Conservation (phyloP, 92 coral and sea anemone genomes). For the Desmophyllum pertusum region DNA sequence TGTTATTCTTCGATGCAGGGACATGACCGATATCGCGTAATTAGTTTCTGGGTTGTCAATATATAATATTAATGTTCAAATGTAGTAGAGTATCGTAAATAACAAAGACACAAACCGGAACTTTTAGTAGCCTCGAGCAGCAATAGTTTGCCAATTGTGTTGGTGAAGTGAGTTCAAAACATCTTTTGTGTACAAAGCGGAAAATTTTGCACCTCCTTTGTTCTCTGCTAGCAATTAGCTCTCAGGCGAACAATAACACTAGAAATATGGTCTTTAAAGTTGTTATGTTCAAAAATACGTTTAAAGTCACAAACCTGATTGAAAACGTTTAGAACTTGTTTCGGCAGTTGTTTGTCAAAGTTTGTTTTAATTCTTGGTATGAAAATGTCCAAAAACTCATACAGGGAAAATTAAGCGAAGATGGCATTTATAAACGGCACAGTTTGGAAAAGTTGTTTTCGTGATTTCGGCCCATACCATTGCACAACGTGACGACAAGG, state of each 20-base stretch:
- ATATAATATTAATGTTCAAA: background rate
- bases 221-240: background rate
- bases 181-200: constrained; percentile 33
- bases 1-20: background rate
- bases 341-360: background rate
- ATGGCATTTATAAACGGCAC: background rate
- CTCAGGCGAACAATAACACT: background rate
- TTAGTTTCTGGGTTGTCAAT: background rate
- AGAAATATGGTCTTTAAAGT: background rate
- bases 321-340: no score
- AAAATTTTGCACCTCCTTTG: constrained; percentile 12
- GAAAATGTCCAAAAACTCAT: background rate
- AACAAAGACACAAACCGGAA: constrained; percentile 30
- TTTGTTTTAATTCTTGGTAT: background rate
- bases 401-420: background rate
- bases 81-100: background rate
- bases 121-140: constrained; percentile 29
- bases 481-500: background rate
- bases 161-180: constrained; percentile 16
- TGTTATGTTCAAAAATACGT: background rate
- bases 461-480: background rate
- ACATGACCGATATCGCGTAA: background rate
- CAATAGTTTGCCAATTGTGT: constrained; percentile 7
- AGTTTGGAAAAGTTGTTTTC: background rate
- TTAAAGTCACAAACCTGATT: background rate